Conservation (phyloP, 2,797 vertebrate genomes). For the Pelobates cultripes region DNA sequence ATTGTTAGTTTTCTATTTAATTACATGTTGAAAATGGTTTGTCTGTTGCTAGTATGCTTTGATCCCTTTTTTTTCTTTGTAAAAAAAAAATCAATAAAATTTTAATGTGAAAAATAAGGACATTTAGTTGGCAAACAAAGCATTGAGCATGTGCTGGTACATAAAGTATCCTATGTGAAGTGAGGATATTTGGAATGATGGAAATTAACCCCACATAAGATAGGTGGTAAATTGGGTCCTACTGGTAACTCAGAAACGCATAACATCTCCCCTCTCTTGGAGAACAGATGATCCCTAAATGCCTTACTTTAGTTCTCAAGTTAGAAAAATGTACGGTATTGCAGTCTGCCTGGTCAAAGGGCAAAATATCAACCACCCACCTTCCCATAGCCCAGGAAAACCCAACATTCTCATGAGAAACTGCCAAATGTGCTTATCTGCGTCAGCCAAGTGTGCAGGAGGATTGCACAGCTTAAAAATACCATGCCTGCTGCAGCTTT, state of each 20-base stretch:
- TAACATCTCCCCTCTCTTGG: not conserved
- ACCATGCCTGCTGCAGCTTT: conserved; percentile 68
- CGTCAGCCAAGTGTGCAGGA: conserved; percentile 65
- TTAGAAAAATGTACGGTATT: not conserved
- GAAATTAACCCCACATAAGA: not conserved
- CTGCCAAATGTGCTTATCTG: conserved; percentile 57
- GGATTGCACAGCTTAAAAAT: conserved; percentile 70
- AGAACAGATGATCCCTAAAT: not conserved
- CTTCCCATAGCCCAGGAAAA: conserved; percentile 43
- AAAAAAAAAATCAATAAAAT: too few relatives aligned
- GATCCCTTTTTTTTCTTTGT: too few relatives aligned
- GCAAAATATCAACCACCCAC: conserved; percentile 41
- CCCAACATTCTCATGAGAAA: conserved; percentile 83
- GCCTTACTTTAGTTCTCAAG: not conserved
- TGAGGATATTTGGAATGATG: too few relatives aligned
- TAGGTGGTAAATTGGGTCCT: not conserved
- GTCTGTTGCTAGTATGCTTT: too few relatives aligned
- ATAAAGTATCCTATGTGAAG: too few relatives aligned
- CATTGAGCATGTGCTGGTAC: too few relatives aligned
- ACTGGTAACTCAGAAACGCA: not conserved
- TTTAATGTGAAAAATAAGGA: too few relatives aligned
- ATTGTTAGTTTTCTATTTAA: too few relatives aligned
- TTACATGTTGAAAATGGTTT: too few relatives aligned
- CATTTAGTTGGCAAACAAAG: too few relatives aligned
- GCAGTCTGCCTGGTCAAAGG: conserved; percentile 12